phyloP scores from a whole-genome alignment of 2,797 vertebrate genomes.

The Gallirallus australis region DNA sequence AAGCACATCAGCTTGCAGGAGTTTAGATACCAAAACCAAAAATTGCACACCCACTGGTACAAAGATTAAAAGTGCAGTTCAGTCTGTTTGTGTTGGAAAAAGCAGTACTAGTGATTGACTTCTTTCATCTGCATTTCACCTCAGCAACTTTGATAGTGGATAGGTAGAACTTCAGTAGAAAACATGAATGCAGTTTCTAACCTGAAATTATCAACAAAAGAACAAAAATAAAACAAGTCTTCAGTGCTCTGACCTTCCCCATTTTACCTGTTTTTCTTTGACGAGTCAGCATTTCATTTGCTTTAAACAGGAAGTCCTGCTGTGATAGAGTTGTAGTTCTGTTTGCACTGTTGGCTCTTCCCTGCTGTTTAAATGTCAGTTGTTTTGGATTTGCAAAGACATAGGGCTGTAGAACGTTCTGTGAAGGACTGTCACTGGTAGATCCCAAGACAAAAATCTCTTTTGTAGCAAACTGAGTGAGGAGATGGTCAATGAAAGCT shows the following conservation, averaged over 20 bases:
- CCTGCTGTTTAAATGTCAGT: conserved; percentile 36
- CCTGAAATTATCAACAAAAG: background rate
- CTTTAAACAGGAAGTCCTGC: background rate
- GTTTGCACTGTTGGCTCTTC: background rate
- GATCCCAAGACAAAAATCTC: background rate
- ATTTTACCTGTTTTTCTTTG: conserved; percentile 21
- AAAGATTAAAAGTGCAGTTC: background rate
- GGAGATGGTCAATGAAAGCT: background rate
- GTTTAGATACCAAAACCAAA: background rate
- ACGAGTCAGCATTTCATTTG: background rate
- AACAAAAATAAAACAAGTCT: background rate
- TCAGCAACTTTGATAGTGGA: background rate
- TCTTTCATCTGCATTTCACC: background rate
- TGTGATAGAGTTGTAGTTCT: background rate
- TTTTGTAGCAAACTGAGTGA: background rate
- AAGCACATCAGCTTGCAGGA: background rate
- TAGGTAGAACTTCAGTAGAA: background rate
- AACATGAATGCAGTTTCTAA: background rate
- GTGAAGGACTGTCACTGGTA: background rate
- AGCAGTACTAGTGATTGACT: background rate
- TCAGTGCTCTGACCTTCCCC: background rate
- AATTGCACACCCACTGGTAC: background rate
- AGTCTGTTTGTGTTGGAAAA: background rate
- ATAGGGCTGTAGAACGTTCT: background rate
- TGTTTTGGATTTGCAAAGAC: conserved; percentile 2